A percentile compares a stretch with the other conserved stretches of the same genome.
Evolutionary conservation across 1,140 invertebrate genomes (phyloP).

Genomic region (Drosophila nannoptera): DNA sequence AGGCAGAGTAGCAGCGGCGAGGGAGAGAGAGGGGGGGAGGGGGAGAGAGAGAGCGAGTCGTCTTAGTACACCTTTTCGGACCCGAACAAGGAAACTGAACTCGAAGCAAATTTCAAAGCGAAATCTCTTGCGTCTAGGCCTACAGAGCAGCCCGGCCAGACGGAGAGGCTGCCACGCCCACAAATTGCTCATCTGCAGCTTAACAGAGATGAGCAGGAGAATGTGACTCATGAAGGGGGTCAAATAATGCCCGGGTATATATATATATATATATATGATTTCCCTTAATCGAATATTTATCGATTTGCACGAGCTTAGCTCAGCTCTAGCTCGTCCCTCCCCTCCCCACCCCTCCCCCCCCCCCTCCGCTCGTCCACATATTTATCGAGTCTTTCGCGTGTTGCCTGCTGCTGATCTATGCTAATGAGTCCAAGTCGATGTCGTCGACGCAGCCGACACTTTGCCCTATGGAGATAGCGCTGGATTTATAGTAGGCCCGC

Average conservation of each 20-base stretch:
- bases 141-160: not conserved
- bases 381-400: conserved; percentile 10
- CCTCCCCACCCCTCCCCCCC: not conserved
- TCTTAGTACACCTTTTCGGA: conserved; percentile 8
- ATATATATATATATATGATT: too few relatives aligned
- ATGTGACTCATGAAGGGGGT: not conserved
- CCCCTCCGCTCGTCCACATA: not conserved
- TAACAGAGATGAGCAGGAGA: not conserved
- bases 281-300: too few relatives aligned
- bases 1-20: not conserved
- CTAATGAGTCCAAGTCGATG: conserved; percentile 25
- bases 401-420: conserved; percentile 43
- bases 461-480: conserved; percentile 45
- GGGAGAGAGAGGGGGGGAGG: not conserved
- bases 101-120: conserved; percentile 14
- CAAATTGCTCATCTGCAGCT: too few relatives aligned
- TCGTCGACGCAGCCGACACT: conserved; percentile 19
- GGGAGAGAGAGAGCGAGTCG: not conserved
- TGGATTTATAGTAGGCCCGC: too few relatives aligned
- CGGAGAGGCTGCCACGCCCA: not conserved
- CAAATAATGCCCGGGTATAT: too few relatives aligned
- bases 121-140: conserved; percentile 11
- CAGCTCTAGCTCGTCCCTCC: not conserved
- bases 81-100: conserved; percentile 7
- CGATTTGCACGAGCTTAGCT: not conserved